Evolutionary conservation across 2,113 vertebrate species (phyloP).

Genomic region (Pipra filicauda): DNA sequence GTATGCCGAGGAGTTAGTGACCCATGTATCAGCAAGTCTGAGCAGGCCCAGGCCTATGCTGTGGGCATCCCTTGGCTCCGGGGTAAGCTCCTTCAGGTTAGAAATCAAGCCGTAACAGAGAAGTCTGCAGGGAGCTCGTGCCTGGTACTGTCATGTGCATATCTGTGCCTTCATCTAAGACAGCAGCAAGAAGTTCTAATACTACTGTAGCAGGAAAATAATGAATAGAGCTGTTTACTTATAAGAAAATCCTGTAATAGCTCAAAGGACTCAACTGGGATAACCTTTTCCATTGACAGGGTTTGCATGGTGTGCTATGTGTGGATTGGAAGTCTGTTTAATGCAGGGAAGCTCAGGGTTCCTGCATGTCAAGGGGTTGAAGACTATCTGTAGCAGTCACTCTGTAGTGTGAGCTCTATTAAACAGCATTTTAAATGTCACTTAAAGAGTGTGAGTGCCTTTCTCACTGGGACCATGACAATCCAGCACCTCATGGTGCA

Average conservation of each 20-base stretch:
- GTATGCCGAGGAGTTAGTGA: not conserved
- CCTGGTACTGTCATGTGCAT: fast-evolving
- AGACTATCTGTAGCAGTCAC: not conserved
- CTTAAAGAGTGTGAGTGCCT: not conserved
- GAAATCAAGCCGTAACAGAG: not conserved
- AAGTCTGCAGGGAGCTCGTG: not conserved
- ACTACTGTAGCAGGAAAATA: not conserved
- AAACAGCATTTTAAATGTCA: not conserved
- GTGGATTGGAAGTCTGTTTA: not conserved
- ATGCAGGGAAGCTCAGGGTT: not conserved
- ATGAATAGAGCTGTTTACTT: not conserved
- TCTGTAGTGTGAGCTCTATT: not conserved
- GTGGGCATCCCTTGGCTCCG: not conserved
- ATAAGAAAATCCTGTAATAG: not conserved
- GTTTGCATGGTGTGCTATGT: not conserved
- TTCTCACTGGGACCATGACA: not conserved
- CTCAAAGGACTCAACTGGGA: not conserved
- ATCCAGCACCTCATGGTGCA: not conserved
- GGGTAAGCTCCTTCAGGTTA: not conserved
- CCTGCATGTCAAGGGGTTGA: not conserved
- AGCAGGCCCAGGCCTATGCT: not conserved
- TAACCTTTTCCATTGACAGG: not conserved
- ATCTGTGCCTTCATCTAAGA: not conserved
- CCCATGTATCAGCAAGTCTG: not conserved
- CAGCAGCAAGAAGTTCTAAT: not conserved